phyloP scores from a whole-genome alignment of 1,140 invertebrate species.

The Pollicipes pollicipes region DNA sequence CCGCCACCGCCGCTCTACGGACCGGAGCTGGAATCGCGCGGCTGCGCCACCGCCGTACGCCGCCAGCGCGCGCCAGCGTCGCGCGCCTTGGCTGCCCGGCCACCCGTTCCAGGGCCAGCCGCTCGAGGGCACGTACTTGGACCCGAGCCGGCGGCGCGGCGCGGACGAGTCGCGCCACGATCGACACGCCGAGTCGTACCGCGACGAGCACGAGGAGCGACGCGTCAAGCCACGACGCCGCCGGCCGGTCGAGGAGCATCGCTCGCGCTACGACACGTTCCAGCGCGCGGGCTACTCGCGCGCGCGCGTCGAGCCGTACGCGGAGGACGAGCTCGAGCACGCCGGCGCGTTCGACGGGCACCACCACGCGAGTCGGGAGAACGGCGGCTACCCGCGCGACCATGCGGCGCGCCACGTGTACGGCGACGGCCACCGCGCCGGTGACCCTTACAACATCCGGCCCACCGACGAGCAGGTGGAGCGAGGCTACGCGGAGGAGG shows the following conservation, averaged over 20 bases:
- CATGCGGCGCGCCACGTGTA: not conserved
- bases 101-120: not conserved
- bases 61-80: not conserved
- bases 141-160: not conserved
- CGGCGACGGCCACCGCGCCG: not conserved
- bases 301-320: not conserved
- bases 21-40: not conserved
- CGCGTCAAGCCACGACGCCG: too few relatives aligned
- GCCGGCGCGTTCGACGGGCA: too few relatives aligned
- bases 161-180: too few relatives aligned
- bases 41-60: too few relatives aligned
- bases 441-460: not conserved
- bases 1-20: too few relatives aligned
- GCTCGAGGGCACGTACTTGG: not conserved
- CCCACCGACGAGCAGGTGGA: not conserved
- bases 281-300: not conserved
- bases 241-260: not conserved
- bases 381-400: not conserved
- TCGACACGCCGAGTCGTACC: too few relatives aligned
- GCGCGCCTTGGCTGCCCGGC: not conserved
- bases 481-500: not conserved
- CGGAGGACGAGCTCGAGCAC: not conserved
- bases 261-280: not conserved
- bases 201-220: too few relatives aligned
- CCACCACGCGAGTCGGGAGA: not conserved